phyloP scores from a whole-genome alignment of 2,113 vertebrate genomes.

The Carassius gibelio region DNA sequence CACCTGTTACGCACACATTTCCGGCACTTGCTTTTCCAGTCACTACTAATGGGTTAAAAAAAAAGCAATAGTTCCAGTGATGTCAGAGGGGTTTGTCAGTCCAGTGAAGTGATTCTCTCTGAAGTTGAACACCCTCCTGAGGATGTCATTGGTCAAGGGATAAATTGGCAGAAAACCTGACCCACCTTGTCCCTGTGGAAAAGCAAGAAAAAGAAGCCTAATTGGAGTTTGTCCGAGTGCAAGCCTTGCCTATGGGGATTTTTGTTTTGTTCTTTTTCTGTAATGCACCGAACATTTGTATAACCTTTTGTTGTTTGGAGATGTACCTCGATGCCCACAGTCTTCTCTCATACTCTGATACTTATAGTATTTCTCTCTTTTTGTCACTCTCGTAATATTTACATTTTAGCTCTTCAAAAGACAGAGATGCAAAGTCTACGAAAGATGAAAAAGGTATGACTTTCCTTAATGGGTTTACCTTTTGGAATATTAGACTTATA shows the following conservation, averaged over 20 bases:
- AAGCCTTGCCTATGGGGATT: conserved; percentile 81
- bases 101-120: conserved; percentile 87
- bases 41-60: conserved; percentile 80
- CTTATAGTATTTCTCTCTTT: conserved; percentile 70
- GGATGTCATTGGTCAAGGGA: conserved; percentile 96
- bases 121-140: conserved; percentile 95
- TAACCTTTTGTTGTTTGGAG: conserved; percentile 46
- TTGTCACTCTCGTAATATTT: conserved; percentile 84
- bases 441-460: conserved; percentile 95
- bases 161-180: conserved; percentile 96
- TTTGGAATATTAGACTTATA: no score
- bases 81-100: conserved; percentile 90
- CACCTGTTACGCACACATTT: conserved; percentile 83
- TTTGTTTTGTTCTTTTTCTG: conserved; percentile 51
- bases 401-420: conserved; percentile 91
- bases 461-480: background rate
- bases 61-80: conserved; percentile 87
- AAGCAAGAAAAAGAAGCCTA: conserved; percentile 92
- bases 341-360: conserved; percentile 50
- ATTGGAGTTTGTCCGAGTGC: conserved; percentile 86
- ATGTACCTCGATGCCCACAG: conserved; percentile 57
- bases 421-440: conserved; percentile 90
- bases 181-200: conserved; percentile 89
- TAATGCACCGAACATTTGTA: conserved; percentile 45
- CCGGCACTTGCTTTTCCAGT: conserved; percentile 80